Base-by-base conservation (phyloP, 2,888 invertebrate species). In the Leptopilina drosophilae region DNA sequence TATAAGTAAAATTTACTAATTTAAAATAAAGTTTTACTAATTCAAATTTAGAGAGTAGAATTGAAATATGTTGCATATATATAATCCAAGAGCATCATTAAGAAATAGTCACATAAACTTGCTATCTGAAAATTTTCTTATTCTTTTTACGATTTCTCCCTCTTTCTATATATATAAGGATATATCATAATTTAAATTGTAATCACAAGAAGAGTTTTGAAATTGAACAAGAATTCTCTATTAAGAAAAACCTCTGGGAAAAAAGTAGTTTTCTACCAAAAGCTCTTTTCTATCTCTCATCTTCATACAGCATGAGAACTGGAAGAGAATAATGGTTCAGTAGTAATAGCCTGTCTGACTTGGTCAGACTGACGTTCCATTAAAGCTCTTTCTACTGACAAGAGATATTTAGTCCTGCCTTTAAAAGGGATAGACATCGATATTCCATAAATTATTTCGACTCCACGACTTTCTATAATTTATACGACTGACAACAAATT, bases 301-400 rank as follows among this genome's bases (percentile, higher is more conserved):
- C 73, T 73, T 56, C 73, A 73, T 73, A 56, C 26, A 73, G 56
- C 53, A 73, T 73, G 73, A 73, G 73, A 56, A 73, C 73, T 73
- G 73, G 73, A 49, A 73, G 56, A 73, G 73, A 73, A 73, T 56
- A 73, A 73, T 73, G 73, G 73, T 56, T 73, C 73, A 56, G 56
- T 73, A 73, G 73, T 73, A 73, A 73, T 73, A 73, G 73, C 73
- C 53, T 73, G 73, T 73, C 73, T 73, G 56, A 56, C 33, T 73
- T 53, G 73, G 73, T 73, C 73, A 73, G 73, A 73, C 73, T 56
- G 73, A 53, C 73, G 53, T 73, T 56, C 73, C 26, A 73, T 73
- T 53, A 69, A 67, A 49, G 53, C 42, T 67, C 20, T 42, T 46
- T 69, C 49, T 69, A 49, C 69, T 69, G 69, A 12, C 69, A 73